phyloP scores from a whole-genome alignment of 2,888 invertebrate species.

The Girardia tigrina region DNA sequence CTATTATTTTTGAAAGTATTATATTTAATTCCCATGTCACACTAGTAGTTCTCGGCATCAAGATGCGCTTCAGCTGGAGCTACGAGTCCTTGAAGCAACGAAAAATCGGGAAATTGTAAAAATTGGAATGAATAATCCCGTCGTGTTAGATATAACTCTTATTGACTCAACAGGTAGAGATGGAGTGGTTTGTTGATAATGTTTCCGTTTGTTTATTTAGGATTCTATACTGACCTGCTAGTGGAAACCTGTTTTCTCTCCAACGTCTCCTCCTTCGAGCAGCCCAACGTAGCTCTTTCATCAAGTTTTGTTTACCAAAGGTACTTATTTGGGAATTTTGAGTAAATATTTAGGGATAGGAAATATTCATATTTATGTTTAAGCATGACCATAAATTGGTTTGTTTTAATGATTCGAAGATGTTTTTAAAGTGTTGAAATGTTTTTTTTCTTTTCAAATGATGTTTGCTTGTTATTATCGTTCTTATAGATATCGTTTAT shows the following conservation, averaged over 20 bases:
- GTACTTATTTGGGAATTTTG: slow-evolving; percentile 11
- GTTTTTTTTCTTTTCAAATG: too few relatives aligned
- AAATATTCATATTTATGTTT: background rate
- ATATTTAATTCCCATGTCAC: background rate
- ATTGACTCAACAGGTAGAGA: slow-evolving; percentile 12
- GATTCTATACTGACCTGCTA: slow-evolving; percentile 2
- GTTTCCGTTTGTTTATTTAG: background rate
- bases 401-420: too few relatives aligned
- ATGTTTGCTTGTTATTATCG: too few relatives aligned
- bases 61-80: background rate
- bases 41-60: background rate
- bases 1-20: background rate
- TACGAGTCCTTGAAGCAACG: background rate
- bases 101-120: slow-evolving; percentile 16
- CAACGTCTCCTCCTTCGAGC: background rate
- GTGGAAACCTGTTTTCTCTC: slow-evolving; percentile 8
- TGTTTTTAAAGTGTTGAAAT: too few relatives aligned
- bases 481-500: too few relatives aligned
- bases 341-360: background rate
- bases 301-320: slow-evolving; percentile 2
- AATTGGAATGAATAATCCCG: background rate
- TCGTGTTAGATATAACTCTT: background rate
- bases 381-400: slow-evolving; percentile 12
- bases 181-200: background rate
- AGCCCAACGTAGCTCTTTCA: background rate